Evolutionary conservation across 2,113 vertebrate genomes (phyloP), one percentile per base, ranked within the genome.

Genomic region (Onychostoma macrolepis): DNA sequence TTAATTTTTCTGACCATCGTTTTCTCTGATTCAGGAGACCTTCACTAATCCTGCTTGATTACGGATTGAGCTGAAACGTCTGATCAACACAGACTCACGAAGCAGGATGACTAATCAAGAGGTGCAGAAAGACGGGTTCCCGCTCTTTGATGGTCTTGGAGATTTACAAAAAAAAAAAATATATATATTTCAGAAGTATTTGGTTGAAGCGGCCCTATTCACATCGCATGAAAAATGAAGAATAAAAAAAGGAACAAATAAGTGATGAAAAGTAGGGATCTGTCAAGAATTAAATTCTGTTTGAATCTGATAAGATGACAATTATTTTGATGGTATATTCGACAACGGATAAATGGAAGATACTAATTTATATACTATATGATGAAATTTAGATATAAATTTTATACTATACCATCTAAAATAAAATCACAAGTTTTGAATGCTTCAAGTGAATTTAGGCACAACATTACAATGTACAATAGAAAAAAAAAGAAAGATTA

Each of bases 1-100:
- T 87, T 87, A 19, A 77, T 77, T 85, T 83, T 80, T 85, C 48
- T 28, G 86, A 77, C 77, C 84, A 33, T 45, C 26, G 33, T 84
- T 58, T 72, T 43, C 50, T 83, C 50, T 50, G 48, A 84, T 74
- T n/a, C 65, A 41, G 63, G 28, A 33, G 24, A 84, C 63, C 80
- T 38, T 61, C 71, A 28, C 67, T 82, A 45, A 85, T 61, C 58
- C 43, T 33, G 24, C 45, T 26, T 53, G 82, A 80, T 83, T 88
- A 76, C 10, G 72, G 63, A 48, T 26, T 30, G 65, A 84, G 71
- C 38, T 21, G 79, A 53, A 79, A 79, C n/a, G 2, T 69, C 72
- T 84, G 82, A 86, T 80, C 58, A 41, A 26, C 41, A 77, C 63
- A 84, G 41, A 48, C 28, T 43, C 65, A 48, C 8, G 4, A 85